Percentiles rank a stretch among this genome's conserved stretches.
Conservation (phyloP, 2,888 invertebrate species). For the Argyresthia albistria region DNA sequence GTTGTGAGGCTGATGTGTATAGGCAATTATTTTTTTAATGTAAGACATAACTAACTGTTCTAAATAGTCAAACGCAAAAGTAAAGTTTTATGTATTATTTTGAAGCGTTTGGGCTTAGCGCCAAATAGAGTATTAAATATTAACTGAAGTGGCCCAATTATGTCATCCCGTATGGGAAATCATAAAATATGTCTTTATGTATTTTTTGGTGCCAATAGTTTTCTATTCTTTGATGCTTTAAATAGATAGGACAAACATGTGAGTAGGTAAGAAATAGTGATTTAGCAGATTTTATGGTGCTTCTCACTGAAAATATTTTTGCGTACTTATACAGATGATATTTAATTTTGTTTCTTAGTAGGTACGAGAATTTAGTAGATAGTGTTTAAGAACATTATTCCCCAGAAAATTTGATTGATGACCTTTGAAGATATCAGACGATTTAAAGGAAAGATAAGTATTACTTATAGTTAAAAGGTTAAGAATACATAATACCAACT, state of each 20-base stretch:
- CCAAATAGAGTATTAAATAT: no score
- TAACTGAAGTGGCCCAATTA: no score
- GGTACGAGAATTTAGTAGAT: no score
- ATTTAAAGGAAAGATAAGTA: no score
- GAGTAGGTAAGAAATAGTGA: conserved; percentile 32
- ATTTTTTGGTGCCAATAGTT: conserved; percentile 56
- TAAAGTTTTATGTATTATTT: conserved; percentile 12
- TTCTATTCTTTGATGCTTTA: conserved; percentile 53
- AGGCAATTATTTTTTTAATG: conserved; percentile 4
- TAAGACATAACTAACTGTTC: background rate
- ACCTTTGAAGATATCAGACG: no score
- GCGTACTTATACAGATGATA: background rate
- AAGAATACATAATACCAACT: no score
- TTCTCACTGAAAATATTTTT: conserved; percentile 20
- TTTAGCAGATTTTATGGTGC: conserved; percentile 56
- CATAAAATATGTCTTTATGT: conserved; percentile 3
- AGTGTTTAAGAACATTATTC: no score
- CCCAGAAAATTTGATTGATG: no score
- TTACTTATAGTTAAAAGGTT: no score
- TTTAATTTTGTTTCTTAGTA: background rate
- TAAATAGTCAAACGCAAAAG: conserved; percentile 13
- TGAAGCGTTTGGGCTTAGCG: no score
- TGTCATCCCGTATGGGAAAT: no score
- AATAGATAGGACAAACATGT: conserved; percentile 56
- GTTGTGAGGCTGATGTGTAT: conserved; percentile 4